Conservation (phyloP, 1,140 invertebrate genomes). For the Drosophila eugracilis region DNA sequence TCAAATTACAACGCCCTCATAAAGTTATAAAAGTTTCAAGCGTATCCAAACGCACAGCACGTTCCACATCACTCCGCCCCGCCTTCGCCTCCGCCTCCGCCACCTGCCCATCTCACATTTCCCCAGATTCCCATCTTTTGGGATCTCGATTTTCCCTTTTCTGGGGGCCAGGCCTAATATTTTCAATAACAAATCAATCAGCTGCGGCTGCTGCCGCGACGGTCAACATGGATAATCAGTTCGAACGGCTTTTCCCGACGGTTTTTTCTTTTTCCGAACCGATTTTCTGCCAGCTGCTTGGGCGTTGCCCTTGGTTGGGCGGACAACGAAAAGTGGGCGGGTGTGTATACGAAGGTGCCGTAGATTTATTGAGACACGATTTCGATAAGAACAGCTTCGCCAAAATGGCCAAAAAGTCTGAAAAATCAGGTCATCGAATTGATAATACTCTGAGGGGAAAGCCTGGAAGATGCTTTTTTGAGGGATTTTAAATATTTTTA, state of each 20-base stretch:
- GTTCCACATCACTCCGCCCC: constrained; percentile 34
- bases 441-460: constrained; percentile 17
- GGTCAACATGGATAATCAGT: constrained; percentile 80
- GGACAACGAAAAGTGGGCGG: constrained; percentile 36
- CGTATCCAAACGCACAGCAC: constrained; percentile 73
- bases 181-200: constrained; percentile 83
- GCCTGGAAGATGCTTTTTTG: too few relatives aligned
- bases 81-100: too few relatives aligned
- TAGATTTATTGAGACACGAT: constrained; percentile 80
- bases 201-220: constrained; percentile 58
- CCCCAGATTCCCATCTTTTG: constrained; percentile 6
- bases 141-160: constrained; percentile 13
- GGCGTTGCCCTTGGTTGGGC: background rate
- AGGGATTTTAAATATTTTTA: background rate
- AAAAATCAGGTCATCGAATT: background rate
- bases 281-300: constrained; percentile 33
- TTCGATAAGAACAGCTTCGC: constrained; percentile 63
- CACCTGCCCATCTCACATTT: constrained; percentile 1
- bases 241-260: constrained; percentile 43
- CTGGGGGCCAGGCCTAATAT: constrained; percentile 74
- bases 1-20: constrained; percentile 81
- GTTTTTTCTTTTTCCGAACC: constrained; percentile 10
- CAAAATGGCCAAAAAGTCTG: constrained; percentile 28
- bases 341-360: constrained; percentile 49
- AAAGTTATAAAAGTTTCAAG: constrained; percentile 82